Evolutionary conservation across 1,140 invertebrate genomes (phyloP), one percentile per base, ranked within the genome.

Genomic region (Neodiprion virginianus): DNA sequence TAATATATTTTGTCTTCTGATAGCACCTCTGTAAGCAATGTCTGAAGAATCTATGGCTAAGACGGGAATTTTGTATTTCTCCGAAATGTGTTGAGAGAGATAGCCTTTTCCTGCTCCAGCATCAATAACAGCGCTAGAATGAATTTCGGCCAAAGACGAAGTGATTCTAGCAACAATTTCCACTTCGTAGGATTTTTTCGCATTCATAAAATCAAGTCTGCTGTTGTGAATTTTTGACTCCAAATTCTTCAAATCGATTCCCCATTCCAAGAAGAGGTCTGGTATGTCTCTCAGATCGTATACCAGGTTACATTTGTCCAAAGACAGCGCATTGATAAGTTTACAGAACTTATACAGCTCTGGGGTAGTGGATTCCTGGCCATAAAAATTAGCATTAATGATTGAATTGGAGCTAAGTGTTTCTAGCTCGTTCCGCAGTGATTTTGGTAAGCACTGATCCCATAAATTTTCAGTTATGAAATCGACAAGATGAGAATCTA

Each of bases 21-120:
- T 86, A 50, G 94, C 93, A 77, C 92, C 91, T 74, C 90, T 86
- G 0, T 92, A 92, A 83, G 94, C 94, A 11, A 84, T 82, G 69
- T 87, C 79, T 40, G 91, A 93, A 21, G 93, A 93, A 88, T 97
- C 96, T 1, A 97, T 90, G 5, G 95, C 95, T 5, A 97, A 87
- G 47, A 96, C 94, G 28, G 92, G 92, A 70, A 95, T 86, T 8
- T 91, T 84, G 87, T 94, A 92, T 73, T 92, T 89, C 7, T 96
- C 89, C 1, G 93, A 90, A 67, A 97, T 85, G 72, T 93, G 90
- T 0, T 93, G 93, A 48, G 94, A 94, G 0, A 97, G 86, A 87
- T 97, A 96, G 0, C 95, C 96, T 85, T 95, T 95, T 0, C 96
- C 96, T 86, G 96, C 96, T 0, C 96, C 96, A 49, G 95, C 91